phyloP scores from a whole-genome alignment of 2,113 vertebrate species.

The Natator depressus region DNA sequence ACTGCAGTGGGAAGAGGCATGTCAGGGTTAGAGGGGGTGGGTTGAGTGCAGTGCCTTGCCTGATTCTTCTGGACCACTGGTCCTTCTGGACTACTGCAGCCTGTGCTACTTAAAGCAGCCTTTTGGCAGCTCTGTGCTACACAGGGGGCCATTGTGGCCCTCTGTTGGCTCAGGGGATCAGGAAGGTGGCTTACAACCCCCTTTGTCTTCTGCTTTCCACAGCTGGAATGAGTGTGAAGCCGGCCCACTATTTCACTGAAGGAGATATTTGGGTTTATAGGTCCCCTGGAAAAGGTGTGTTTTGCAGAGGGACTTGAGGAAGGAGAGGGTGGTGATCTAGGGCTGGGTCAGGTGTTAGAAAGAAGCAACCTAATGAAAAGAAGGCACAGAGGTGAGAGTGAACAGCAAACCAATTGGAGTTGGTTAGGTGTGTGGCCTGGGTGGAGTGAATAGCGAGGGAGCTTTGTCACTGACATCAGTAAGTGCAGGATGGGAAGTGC shows the following conservation, averaged over 20 bases:
- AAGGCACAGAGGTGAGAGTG: not conserved
- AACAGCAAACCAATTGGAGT: accelerated
- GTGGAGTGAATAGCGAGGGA: accelerated
- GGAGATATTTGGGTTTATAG: not conserved
- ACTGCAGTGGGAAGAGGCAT: not conserved
- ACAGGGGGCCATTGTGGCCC: not conserved
- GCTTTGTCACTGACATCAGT: accelerated
- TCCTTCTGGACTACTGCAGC: not conserved
- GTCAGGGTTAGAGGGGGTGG: not conserved
- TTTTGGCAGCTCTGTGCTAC: not conserved
- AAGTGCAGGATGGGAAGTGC: not conserved
- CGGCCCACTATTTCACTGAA: not conserved
- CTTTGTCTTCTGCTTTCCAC: not conserved
- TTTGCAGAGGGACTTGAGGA: not conserved
- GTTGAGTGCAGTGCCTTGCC: not conserved
- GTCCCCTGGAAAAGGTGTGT: accelerated
- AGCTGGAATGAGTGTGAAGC: not conserved
- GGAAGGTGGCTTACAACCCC: not conserved
- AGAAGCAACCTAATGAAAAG: not conserved
- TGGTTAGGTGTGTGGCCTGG: not conserved
- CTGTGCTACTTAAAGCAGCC: not conserved
- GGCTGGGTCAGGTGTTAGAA: not conserved
- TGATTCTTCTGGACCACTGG: not conserved
- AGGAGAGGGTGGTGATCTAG: not conserved
- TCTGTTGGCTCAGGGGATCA: not conserved